Evolutionary conservation across 2,888 invertebrate species (phyloP).

Genomic region (Epirrhoe tristata): DNA sequence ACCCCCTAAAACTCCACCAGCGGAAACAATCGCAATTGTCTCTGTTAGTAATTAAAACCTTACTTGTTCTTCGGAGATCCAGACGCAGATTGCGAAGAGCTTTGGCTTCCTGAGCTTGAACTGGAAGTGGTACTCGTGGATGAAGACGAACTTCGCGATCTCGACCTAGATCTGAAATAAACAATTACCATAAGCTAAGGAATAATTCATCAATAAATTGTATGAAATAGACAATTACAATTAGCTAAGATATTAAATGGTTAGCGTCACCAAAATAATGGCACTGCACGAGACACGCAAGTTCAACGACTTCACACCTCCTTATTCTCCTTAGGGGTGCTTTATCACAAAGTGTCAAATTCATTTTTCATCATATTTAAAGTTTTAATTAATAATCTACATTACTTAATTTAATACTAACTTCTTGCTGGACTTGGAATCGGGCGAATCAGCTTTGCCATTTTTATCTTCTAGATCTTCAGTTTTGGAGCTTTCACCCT

Average conservation of each 20-base stretch:
- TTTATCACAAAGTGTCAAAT: too few species aligned
- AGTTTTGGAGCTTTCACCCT: constrained; percentile 62
- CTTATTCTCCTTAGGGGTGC: too few species aligned
- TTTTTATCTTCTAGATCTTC: constrained; percentile 61
- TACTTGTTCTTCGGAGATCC: constrained; percentile 76
- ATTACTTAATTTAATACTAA: constrained; percentile 46
- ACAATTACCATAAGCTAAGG: not conserved
- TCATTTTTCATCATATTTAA: too few species aligned
- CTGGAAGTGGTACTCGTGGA: constrained; percentile 78
- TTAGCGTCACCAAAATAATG: too few species aligned
- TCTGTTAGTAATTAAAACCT: constrained; percentile 42
- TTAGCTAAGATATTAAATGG: too few species aligned
- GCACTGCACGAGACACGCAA: too few species aligned
- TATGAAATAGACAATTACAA: too few species aligned
- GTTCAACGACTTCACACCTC: too few species aligned
- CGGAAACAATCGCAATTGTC: not conserved
- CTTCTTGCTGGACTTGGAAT: constrained; percentile 66
- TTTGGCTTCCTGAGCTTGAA: constrained; percentile 77
- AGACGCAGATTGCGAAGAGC: constrained; percentile 67
- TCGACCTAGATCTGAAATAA: constrained; percentile 42
- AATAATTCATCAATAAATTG: not conserved
- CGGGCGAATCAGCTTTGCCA: constrained; percentile 60
- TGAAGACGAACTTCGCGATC: constrained; percentile 78
- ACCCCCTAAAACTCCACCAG: too few species aligned
- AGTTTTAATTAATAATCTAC: too few species aligned